Evolutionary conservation across 2,888 invertebrate species (phyloP).

Genomic region (Parnassius smintheus): DNA sequence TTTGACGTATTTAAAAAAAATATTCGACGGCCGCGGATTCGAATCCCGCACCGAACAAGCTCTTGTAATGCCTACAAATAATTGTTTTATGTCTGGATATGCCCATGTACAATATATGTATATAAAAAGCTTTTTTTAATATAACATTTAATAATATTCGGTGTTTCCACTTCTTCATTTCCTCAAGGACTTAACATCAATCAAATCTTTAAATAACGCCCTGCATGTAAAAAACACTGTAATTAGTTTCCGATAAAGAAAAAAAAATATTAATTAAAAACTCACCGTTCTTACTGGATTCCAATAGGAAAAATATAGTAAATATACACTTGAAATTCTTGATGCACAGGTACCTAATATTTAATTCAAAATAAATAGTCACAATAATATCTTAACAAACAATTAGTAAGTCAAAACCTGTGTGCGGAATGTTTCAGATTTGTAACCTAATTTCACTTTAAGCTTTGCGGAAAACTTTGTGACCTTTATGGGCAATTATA

Average conservation of each 20-base stretch:
- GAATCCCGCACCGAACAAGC: no score
- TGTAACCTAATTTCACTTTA: constrained; percentile 14
- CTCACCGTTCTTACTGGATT: constrained; percentile 54
- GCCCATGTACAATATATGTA: no score
- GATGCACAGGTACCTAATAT: constrained; percentile 29
- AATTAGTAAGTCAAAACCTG: constrained; percentile 5
- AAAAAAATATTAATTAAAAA: constrained; percentile 21
- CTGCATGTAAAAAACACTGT: not conserved
- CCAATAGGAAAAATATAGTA: constrained; percentile 39
- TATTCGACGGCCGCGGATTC: no score
- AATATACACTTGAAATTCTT: constrained; percentile 27
- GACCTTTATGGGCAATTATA: constrained; percentile 17
- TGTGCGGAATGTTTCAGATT: not conserved
- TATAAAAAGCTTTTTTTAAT: no score
- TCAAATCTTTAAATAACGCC: no score
- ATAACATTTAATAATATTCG: no score
- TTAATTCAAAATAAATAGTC: constrained; percentile 22
- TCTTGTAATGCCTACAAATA: no score
- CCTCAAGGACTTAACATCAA: no score
- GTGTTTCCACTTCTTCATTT: no score
- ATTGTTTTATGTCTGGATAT: no score
- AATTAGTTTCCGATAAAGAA: no score
- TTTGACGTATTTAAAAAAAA: no score
- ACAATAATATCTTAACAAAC: constrained; percentile 21
- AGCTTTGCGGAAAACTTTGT: not conserved